A percentile compares a stretch with the other conserved stretches of the same genome.
Evolutionary conservation across 1,140 invertebrate genomes (phyloP).

Genomic region (Brachionus rubens): DNA sequence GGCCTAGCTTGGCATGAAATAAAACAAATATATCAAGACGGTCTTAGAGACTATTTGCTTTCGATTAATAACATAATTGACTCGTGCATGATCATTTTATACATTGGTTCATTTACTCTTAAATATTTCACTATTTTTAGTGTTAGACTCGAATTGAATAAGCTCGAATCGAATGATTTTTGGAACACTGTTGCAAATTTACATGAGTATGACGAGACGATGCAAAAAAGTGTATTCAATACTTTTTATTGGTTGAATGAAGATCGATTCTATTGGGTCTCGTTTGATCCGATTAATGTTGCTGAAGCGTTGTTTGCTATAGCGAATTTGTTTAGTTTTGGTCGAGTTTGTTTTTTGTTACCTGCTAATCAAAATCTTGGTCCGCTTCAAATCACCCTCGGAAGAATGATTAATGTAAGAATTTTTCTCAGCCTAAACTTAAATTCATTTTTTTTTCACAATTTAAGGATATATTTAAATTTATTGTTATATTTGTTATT

Average conservation of each 20-base stretch:
- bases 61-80: slow-evolving; percentile 57
- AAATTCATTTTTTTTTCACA: neutral
- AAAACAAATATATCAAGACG: slow-evolving; percentile 55
- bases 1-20: slow-evolving; percentile 57
- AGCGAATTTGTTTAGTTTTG: slow-evolving; percentile 57
- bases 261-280: slow-evolving; percentile 54
- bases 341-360: slow-evolving; percentile 59
- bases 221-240: slow-evolving; percentile 1
- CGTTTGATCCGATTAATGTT: slow-evolving; percentile 52
- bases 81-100: slow-evolving; percentile 54
- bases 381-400: slow-evolving; percentile 60
- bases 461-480: slow-evolving; percentile 55
- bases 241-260: slow-evolving; percentile 40
- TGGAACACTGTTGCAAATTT: neutral
- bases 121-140: slow-evolving; percentile 31
- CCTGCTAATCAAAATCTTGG: slow-evolving; percentile 61
- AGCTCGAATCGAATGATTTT: neutral
- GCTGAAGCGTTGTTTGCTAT: slow-evolving; percentile 54
- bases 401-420: slow-evolving; percentile 58
- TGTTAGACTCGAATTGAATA: neutral
- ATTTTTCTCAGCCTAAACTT: neutral
- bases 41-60: slow-evolving; percentile 54
- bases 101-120: slow-evolving; percentile 56
- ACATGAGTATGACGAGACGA: neutral
- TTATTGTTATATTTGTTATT: slow-evolving; percentile 51